phyloP scores from a whole-genome alignment of 2,797 vertebrate species.

The Telmatherina bonti region DNA sequence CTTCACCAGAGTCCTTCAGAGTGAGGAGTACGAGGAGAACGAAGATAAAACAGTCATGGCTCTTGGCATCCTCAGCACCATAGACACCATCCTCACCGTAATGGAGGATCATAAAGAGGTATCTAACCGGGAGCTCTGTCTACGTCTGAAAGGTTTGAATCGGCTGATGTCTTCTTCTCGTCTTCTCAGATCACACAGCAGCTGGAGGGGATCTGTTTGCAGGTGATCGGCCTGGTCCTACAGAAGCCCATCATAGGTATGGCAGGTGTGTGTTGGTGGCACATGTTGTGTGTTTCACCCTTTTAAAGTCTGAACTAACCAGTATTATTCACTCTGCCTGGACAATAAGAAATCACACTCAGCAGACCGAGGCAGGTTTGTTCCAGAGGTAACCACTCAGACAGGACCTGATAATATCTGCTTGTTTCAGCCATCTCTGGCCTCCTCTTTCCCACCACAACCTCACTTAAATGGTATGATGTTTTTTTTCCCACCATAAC shows the following conservation, averaged over 20 bases:
- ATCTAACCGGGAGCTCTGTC: too few relatives aligned
- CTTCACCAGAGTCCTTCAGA: slow-evolving; percentile 95
- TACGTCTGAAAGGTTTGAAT: too few relatives aligned
- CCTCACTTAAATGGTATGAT: too few relatives aligned
- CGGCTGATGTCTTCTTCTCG: too few relatives aligned
- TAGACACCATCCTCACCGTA: slow-evolving; percentile 95
- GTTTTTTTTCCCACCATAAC: too few relatives aligned
- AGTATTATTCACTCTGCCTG: too few relatives aligned
- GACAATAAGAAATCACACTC: too few relatives aligned
- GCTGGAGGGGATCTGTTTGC: slow-evolving; percentile 96
- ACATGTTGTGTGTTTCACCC: slow-evolving; percentile 9
- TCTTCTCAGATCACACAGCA: slow-evolving; percentile 91
- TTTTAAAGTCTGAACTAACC: neutral
- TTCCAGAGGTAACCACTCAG: too few relatives aligned
- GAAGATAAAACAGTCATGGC: slow-evolving; percentile 98
- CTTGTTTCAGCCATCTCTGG: too few relatives aligned
- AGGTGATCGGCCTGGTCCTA: slow-evolving; percentile 95
- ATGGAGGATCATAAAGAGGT: slow-evolving; percentile 98
- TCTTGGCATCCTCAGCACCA: slow-evolving; percentile 95
- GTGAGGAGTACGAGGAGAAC: slow-evolving; percentile 95
- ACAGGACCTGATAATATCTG: too few relatives aligned
- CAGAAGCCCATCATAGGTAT: slow-evolving; percentile 98
- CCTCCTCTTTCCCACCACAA: too few relatives aligned
- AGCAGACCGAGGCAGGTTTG: too few relatives aligned
- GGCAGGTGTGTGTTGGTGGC: slow-evolving; percentile 80